phyloP scores from a whole-genome alignment of 2,797 vertebrate species.

The Sarcophilus harrisii region DNA sequence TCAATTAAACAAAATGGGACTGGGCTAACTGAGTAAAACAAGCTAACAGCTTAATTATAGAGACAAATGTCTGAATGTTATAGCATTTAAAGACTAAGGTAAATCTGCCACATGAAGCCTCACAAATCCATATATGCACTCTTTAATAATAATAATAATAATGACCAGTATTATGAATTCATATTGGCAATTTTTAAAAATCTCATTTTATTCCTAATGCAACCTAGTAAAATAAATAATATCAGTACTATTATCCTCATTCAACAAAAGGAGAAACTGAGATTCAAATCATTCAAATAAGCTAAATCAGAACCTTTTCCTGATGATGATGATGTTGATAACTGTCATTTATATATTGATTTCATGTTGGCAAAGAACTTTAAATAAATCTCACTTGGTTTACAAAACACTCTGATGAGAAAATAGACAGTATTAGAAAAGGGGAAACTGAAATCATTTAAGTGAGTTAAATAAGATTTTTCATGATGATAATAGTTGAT shows the following conservation, averaged over 20 bases:
- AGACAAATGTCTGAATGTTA: not conserved
- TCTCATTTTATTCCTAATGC: not conserved
- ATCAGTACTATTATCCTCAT: not conserved
- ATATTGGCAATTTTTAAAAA: not conserved
- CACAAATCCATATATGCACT: not conserved
- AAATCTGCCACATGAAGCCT: accelerated
- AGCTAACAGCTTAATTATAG: constrained; percentile 17
- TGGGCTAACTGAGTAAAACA: not conserved
- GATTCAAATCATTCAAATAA: not conserved
- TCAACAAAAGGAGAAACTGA: not conserved
- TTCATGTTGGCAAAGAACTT: not conserved
- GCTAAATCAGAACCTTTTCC: not conserved
- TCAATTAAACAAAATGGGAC: constrained; percentile 8
- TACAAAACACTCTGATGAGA: not conserved
- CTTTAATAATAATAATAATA: not conserved
- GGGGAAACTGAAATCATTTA: not conserved
- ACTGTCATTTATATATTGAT: not conserved
- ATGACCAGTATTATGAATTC: not conserved
- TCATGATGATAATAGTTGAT: not conserved
- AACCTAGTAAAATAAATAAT: not conserved
- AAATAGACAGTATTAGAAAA: not conserved
- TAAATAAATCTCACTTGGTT: not conserved
- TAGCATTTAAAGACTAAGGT: constrained; percentile 5
- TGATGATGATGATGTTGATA: not conserved
- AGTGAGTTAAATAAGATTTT: not conserved